These are phyloP conservation scores for Clostera curtula DNA, from an alignment of 2,888 invertebrate species.

Conservation along the genomic window DNA sequence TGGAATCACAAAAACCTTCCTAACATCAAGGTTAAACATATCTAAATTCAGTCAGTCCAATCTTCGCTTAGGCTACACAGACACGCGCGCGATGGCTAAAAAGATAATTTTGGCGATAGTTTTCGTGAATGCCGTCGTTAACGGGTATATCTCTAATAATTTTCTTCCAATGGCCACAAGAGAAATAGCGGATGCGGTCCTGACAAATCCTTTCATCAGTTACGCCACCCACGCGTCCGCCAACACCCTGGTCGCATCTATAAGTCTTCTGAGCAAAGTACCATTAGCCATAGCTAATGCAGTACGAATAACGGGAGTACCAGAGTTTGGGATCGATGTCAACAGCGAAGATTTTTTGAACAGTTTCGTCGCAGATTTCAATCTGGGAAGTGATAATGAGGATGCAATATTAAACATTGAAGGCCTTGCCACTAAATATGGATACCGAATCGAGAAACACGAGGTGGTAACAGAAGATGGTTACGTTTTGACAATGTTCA, in stretches of 20 bases:
- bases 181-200: constrained; percentile 12
- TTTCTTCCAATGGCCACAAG: constrained; percentile 20
- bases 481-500: constrained; percentile 36
- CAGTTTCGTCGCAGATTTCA: constrained; percentile 25
- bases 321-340: constrained; percentile 20
- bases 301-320: constrained; percentile 19
- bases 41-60: not conserved
- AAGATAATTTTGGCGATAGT: constrained; percentile 11
- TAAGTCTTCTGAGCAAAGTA: constrained; percentile 18
- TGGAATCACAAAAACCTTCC: not conserved
- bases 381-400: constrained; percentile 31
- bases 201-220: constrained; percentile 20
- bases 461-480: constrained; percentile 42
- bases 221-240: constrained; percentile 18
- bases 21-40: constrained; percentile 19
- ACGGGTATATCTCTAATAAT: constrained; percentile 19
- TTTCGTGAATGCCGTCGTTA: constrained; percentile 9
- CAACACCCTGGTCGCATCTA: constrained; percentile 21
- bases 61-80: not conserved
- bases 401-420: constrained; percentile 33
- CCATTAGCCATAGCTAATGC: constrained; percentile 26
- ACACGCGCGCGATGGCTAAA: constrained; percentile 16
- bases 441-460: constrained; percentile 36
- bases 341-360: constrained; percentile 27
- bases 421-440: constrained; percentile 39